phyloP scores from a whole-genome alignment of 1,140 invertebrate species.

The Microplitis demolitor region DNA sequence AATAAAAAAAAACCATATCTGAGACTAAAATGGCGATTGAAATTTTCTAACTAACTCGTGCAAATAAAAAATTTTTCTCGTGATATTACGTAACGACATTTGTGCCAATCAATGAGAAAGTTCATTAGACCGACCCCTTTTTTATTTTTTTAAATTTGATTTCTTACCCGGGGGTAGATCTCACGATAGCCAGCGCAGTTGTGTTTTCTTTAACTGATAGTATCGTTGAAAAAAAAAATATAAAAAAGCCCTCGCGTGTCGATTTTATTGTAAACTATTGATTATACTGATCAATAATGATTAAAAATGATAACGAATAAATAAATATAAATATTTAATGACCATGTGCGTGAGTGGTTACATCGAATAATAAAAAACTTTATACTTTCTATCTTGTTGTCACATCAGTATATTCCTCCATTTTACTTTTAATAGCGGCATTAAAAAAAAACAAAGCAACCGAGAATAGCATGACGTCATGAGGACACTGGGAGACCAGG shows the following conservation, averaged over 20 bases:
- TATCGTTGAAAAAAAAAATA: too few relatives aligned
- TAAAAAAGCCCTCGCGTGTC: conserved; percentile 3
- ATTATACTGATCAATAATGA: background rate
- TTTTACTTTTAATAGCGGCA: conserved; percentile 15
- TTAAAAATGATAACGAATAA: background rate
- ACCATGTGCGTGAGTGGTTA: too few relatives aligned
- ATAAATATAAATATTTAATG: conserved; percentile 1
- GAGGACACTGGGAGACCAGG: background rate
- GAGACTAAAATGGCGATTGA: too few relatives aligned
- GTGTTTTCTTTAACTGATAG: too few relatives aligned
- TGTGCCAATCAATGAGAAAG: conserved; percentile 61
- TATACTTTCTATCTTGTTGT: background rate
- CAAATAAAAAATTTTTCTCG: background rate
- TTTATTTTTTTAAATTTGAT: too few relatives aligned
- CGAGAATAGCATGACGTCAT: conserved; percentile 19
- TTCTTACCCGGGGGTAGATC: too few relatives aligned
- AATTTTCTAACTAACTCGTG: background rate
- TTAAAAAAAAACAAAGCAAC: conserved; percentile 10
- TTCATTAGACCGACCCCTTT: conserved; percentile 52
- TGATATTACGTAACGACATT: conserved; percentile 49
- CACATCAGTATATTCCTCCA: background rate
- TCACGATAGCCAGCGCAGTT: too few relatives aligned
- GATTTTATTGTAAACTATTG: conserved; percentile 16
- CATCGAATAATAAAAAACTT: too few relatives aligned
- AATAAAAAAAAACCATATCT: conserved; percentile 50